Conservation (phyloP, 2,113 vertebrate genomes). For the Condylura cristata region DNA sequence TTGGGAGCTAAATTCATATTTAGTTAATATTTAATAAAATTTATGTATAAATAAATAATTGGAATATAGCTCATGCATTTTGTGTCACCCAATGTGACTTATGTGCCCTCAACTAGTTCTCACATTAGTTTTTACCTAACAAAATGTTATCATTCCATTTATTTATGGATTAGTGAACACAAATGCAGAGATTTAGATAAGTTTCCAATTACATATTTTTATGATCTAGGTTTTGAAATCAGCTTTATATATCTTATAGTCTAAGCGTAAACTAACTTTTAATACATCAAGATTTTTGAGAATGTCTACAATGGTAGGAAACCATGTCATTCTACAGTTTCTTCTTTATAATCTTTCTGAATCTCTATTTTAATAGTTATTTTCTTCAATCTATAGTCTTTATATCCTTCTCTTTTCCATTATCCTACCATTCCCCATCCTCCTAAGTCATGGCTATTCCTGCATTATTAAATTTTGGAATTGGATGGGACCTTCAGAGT, state of each 20-base stretch:
- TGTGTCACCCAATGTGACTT: neutral
- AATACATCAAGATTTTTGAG: neutral
- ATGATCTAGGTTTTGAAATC: neutral
- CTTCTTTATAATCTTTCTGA: neutral
- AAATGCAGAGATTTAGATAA: neutral
- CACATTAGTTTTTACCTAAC: neutral
- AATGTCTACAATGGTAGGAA: neutral
- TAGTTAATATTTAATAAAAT: no score
- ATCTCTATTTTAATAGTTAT: neutral
- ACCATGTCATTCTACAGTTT: neutral
- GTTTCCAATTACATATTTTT: neutral
- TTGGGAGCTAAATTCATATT: neutral
- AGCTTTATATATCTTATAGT: neutral
- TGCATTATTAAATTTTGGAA: slow-evolving; percentile 64
- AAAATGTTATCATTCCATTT: neutral
- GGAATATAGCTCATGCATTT: neutral
- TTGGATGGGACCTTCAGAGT: slow-evolving; percentile 35
- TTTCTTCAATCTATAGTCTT: neutral
- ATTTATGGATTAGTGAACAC: neutral
- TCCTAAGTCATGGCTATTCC: neutral
- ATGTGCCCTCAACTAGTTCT: neutral
- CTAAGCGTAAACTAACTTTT: neutral
- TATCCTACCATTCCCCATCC: neutral
- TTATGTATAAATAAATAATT: neutral
- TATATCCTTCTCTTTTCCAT: neutral